These are phyloP conservation scores for Numenius phaeopus DNA, from an alignment of 2,797 vertebrate genomes.

Conservation along the genomic window DNA sequence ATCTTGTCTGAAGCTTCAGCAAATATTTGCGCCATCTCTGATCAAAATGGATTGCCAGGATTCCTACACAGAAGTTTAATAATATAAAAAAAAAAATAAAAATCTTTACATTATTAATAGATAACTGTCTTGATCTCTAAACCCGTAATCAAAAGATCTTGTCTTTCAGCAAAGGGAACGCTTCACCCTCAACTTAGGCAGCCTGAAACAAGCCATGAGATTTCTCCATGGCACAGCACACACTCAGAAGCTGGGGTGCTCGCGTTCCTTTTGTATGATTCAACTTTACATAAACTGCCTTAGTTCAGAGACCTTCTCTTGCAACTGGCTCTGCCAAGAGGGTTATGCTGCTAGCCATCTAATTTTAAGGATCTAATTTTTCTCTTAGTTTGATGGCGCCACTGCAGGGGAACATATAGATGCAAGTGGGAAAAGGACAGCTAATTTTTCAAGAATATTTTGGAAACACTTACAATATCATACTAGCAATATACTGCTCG, in stretches of 20 bases:
- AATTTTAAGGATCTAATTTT: not conserved
- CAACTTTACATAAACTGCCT: not conserved
- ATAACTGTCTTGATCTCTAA: not conserved
- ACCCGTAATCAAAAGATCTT: not conserved
- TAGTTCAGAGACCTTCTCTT: not conserved
- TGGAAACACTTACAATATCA: not conserved
- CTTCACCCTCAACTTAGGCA: not conserved
- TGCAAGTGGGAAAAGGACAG: not conserved
- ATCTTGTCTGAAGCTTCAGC: not conserved
- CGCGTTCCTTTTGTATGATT: not conserved
- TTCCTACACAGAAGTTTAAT: not conserved
- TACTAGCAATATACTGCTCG: not conserved
- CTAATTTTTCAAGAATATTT: not conserved
- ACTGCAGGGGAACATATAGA: not conserved
- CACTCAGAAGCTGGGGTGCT: not conserved
- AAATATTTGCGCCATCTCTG: not conserved
- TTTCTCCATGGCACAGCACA: fast-evolving
- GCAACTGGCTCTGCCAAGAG: not conserved
- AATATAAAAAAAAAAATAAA: not conserved
- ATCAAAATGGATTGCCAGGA: not conserved
- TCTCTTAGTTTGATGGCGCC: not conserved
- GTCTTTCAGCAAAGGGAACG: not conserved
- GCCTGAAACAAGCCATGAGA: not conserved
- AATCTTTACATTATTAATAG: not conserved
- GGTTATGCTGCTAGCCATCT: not conserved